Conservation (phyloP, 2,797 vertebrate species). For the Chaunax sp. region DNA sequence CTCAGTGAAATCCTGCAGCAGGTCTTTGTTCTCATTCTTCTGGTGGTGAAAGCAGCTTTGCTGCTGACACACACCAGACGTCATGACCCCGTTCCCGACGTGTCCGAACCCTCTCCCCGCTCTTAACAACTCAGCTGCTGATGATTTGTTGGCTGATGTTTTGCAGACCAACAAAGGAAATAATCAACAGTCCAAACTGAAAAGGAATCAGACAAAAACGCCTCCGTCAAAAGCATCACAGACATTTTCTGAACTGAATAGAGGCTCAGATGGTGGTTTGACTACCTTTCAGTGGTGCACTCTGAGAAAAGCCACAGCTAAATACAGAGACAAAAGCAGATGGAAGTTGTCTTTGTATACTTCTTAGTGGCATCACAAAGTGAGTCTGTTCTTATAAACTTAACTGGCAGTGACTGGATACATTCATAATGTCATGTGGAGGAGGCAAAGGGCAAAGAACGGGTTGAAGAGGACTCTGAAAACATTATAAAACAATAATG, state of each 20-base stretch:
- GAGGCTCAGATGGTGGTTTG: conserved; percentile 51
- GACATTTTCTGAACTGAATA: conserved; percentile 52
- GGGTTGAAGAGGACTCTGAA: conserved; percentile 11
- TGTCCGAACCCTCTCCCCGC: conserved; percentile 62
- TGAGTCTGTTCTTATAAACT: conserved; percentile 72
- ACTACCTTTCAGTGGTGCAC: conserved; percentile 51
- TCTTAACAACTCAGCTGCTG: conserved; percentile 65
- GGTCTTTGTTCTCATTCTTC: conserved; percentile 67
- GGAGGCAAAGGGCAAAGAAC: conserved; percentile 30
- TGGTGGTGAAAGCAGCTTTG: conserved; percentile 68
- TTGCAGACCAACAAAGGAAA: conserved; percentile 58
- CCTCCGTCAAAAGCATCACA: conserved; percentile 68
- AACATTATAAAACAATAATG: conserved; percentile 14
- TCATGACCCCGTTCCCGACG: conserved; percentile 67
- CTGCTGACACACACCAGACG: conserved; percentile 75
- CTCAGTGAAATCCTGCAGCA: conserved; percentile 52
- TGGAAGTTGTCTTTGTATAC: conserved; percentile 65
- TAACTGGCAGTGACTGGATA: conserved; percentile 66
- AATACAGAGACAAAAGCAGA: conserved; percentile 66
- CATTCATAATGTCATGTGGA: conserved; percentile 66
- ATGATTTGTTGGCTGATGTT: conserved; percentile 67
- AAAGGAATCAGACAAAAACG: conserved; percentile 66
- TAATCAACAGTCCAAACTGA: conserved; percentile 57
- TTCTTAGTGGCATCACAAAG: conserved; percentile 68
- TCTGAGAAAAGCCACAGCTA: conserved; percentile 62